These are phyloP conservation scores for Crypturellus tataupa DNA, from an alignment of 2,797 vertebrate species.

Conservation along the genomic window DNA sequence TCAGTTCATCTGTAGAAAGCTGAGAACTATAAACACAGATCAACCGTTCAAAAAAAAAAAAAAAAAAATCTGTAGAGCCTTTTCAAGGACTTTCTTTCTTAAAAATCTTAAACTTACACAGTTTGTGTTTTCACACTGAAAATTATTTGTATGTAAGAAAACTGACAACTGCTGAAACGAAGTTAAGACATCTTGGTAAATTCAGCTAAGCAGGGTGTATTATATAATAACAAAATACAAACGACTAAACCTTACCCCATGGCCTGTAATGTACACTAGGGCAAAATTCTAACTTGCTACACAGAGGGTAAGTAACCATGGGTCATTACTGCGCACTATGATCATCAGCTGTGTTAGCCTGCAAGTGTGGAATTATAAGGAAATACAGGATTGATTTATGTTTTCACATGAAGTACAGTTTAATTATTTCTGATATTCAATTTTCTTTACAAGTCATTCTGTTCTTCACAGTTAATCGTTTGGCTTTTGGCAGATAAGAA, in stretches of 20 bases:
- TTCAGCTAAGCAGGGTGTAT: not conserved
- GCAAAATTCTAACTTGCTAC: slow-evolving; percentile 84
- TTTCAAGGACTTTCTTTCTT: not conserved
- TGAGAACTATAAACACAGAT: not conserved
- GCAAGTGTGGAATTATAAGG: slow-evolving; percentile 78
- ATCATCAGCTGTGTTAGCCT: slow-evolving; percentile 85
- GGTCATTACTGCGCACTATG: slow-evolving; percentile 88
- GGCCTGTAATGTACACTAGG: slow-evolving; percentile 74
- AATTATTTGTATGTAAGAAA: not conserved
- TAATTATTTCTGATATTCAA: slow-evolving; percentile 83
- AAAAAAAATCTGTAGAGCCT: not conserved
- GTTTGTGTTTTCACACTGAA: not conserved
- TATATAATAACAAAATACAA: slow-evolving; percentile 32
- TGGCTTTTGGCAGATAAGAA: slow-evolving; percentile 73
- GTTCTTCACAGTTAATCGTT: slow-evolving; percentile 80
- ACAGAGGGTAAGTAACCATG: slow-evolving; percentile 88
- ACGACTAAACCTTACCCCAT: slow-evolving; percentile 51
- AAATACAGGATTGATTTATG: slow-evolving; percentile 82
- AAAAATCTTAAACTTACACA: not conserved
- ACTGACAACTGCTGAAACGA: not conserved
- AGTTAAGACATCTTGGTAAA: not conserved
- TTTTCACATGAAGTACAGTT: slow-evolving; percentile 81
- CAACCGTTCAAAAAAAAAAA: not conserved
- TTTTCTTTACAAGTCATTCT: slow-evolving; percentile 85
- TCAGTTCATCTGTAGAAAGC: not conserved